Base-by-base conservation (phyloP, 2,113 vertebrate species). In the Psilopsiagon aurifrons region DNA sequence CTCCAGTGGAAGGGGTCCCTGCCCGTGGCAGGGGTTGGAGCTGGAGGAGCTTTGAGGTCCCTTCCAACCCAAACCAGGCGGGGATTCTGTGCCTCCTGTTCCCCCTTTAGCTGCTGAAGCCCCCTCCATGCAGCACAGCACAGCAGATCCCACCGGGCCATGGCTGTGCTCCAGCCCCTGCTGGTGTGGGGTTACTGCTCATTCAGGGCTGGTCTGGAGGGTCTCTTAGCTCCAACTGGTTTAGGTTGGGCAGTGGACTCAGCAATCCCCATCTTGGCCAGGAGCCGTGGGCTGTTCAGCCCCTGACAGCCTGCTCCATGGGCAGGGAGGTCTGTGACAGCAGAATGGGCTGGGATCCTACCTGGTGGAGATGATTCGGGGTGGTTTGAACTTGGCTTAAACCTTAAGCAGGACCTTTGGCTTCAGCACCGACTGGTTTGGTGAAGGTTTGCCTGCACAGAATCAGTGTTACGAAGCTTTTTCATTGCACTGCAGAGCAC, bases 131-230 rank as follows among this genome's bases (percentile, higher is more conserved):
- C 35, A 8, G 13, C 12, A 22, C 41, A 28, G 46, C 54, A 3
- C 43, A 28, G 43, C 29, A 22, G 59, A 29, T 20, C 41, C 67
- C 18, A 3, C 1, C 9, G 54, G 17, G 2, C 0, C 7, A 25
- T 5, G 25, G 57, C 67, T 17, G 24, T 6, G 10, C 55, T 37
- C n/a, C 60, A 28, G 44, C 44, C 17, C 47, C 49, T 31, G 7
- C 24, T 9, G 55, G 4, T 5, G 1, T 4, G 6, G 55, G 17
- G 7, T 29, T 27, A 12, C 12, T 76, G 52, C 73, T 31, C 1
- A 0, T 6, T n/a, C 16, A 9, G 17, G 22, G 49, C 4, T 25
- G 41, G 6, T n/a, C 55, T 13, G 20, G 18, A 22, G 33, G 12
- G 19, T 17, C 55, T 13, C 7, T 28, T 12, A 10, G 55, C 55